Evolutionary conservation across 2,797 vertebrate genomes (phyloP).

Genomic region (Trachurus trachurus): DNA sequence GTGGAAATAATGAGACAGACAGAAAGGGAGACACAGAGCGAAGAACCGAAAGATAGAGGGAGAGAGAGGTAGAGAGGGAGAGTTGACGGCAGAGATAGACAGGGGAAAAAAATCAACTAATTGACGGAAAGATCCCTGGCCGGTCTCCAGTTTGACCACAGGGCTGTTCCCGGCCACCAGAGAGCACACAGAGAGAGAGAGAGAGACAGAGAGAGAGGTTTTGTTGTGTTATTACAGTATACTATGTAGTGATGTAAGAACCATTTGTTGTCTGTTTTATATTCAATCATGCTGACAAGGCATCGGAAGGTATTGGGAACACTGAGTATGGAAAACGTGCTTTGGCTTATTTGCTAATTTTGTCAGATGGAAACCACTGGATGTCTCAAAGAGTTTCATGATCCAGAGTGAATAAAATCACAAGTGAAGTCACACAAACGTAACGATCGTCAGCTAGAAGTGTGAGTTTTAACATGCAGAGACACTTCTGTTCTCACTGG

Average conservation of each 20-base stretch:
- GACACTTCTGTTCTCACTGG: not conserved
- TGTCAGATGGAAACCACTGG: constrained; percentile 1
- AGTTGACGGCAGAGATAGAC: constrained; percentile 58
- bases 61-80: constrained; percentile 24
- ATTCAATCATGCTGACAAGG: not conserved
- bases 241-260: constrained; percentile 10
- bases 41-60: constrained; percentile 35
- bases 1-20: constrained; percentile 61
- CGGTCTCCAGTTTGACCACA: constrained; percentile 77
- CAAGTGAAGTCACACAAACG: no score
- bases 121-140: constrained; percentile 80
- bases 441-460: not conserved
- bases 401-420: not conserved
- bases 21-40: constrained; percentile 33
- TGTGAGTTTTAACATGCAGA: not conserved
- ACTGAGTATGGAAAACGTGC: not conserved
- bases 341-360: constrained; percentile 6
- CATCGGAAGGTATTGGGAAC: no score
- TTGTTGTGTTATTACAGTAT: constrained; percentile 35
- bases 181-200: constrained; percentile 29
- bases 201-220: constrained; percentile 35
- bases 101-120: constrained; percentile 59
- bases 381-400: not conserved
- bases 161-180: constrained; percentile 72
- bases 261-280: constrained; percentile 17